These are phyloP conservation scores for Octonoba sinensis DNA, from an alignment of 2,888 invertebrate genomes.

Conservation along the genomic window DNA sequence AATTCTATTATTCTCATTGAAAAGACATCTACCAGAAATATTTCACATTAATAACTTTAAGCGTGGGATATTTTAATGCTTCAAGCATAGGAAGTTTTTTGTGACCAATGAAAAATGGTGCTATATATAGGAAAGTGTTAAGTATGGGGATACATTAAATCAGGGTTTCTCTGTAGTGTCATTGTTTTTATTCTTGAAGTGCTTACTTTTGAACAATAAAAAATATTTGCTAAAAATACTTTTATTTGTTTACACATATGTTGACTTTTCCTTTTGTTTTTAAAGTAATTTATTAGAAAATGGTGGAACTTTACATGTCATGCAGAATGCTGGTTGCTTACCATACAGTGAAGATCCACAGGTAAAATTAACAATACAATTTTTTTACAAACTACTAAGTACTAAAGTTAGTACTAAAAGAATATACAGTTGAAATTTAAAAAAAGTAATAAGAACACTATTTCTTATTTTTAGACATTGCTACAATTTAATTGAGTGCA, in stretches of 20 bases:
- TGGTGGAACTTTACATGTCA: conserved; percentile 78
- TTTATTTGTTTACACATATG: background rate
- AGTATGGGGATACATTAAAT: too few species aligned
- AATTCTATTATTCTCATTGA: too few species aligned
- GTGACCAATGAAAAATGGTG: too few species aligned
- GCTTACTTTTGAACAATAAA: background rate
- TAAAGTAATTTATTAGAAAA: conserved; percentile 69
- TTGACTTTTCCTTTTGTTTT: conserved; percentile 32
- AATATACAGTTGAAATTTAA: background rate
- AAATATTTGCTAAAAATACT: background rate
- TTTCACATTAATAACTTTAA: too few species aligned
- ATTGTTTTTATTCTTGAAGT: background rate
- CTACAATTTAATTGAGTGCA: too few species aligned
- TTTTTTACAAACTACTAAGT: background rate
- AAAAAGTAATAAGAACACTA: background rate
- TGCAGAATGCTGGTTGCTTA: conserved; percentile 89
- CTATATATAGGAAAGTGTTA: too few species aligned
- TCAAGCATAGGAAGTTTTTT: too few species aligned
- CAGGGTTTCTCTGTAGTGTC: too few species aligned
- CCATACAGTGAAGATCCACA: conserved; percentile 87
- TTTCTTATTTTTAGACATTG: too few species aligned
- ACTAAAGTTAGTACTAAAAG: background rate
- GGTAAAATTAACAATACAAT: conserved; percentile 64
- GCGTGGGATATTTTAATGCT: too few species aligned
- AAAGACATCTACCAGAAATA: too few species aligned